Conservation (phyloP, 2,113 vertebrate genomes). For the Trichechus manatus region DNA sequence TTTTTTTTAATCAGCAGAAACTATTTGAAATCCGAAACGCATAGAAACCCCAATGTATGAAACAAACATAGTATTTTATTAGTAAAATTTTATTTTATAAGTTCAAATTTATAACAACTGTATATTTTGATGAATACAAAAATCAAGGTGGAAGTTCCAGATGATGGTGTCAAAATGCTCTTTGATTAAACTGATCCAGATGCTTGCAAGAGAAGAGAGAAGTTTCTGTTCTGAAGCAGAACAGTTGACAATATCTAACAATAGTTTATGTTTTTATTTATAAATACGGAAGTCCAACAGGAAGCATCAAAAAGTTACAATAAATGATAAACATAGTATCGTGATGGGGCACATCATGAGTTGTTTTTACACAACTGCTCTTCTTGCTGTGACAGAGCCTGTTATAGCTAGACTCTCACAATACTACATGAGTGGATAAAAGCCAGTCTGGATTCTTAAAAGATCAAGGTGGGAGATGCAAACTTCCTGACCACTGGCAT, state of each 20-base stretch:
- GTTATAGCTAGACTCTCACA: background rate
- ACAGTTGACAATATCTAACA: background rate
- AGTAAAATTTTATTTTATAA: slow-evolving; percentile 51
- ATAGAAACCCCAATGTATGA: background rate
- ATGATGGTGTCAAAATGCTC: background rate
- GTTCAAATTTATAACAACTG: slow-evolving; percentile 42
- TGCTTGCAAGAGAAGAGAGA: slow-evolving; percentile 8
- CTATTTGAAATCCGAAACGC: background rate
- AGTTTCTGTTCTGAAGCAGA: background rate
- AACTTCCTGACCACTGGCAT: background rate
- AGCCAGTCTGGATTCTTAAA: background rate
- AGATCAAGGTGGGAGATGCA: background rate
- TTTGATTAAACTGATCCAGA: slow-evolving; percentile 56
- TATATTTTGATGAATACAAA: slow-evolving; percentile 24
- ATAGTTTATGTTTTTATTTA: background rate
- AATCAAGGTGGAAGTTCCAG: slow-evolving; percentile 14
- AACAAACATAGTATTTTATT: slow-evolving; percentile 21
- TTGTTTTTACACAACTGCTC: background rate
- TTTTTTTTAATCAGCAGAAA: slow-evolving; percentile 16
- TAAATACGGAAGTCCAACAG: background rate
- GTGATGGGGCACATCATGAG: background rate
- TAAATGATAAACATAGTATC: background rate
- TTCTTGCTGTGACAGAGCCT: background rate
- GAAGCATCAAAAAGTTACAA: background rate
- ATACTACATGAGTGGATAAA: background rate